Conservation (phyloP, 37 sponge, comb jelly and placozoan genomes). For the Ianthella basta region DNA sequence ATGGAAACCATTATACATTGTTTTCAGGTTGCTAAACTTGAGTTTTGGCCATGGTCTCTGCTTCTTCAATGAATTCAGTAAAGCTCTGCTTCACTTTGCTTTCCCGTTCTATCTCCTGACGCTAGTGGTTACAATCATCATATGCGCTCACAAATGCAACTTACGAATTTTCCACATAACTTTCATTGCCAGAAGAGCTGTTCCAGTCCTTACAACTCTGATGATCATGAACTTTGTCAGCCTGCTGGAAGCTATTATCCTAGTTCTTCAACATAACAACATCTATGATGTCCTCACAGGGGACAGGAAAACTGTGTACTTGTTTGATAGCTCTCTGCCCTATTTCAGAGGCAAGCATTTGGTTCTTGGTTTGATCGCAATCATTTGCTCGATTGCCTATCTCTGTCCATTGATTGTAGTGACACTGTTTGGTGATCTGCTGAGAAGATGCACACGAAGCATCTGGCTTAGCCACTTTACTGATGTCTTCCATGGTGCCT, state of each 20-base stretch:
- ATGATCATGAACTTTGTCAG: slow-evolving; percentile 14
- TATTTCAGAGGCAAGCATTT: slow-evolving; percentile 31
- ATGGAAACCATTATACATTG: neutral
- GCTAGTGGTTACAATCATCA: slow-evolving; percentile 23
- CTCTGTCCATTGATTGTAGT: slow-evolving; percentile 9
- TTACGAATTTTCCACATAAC: neutral
- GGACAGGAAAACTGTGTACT: neutral
- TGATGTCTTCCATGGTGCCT: slow-evolving; percentile 26
- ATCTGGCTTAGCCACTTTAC: slow-evolving; percentile 13
- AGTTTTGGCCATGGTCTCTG: neutral
- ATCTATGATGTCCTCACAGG: slow-evolving; percentile 5
- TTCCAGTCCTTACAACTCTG: slow-evolving; percentile 35
- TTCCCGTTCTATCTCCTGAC: slow-evolving; percentile 36
- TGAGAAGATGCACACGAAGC: neutral
- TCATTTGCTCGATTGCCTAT: neutral
- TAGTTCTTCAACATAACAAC: neutral
- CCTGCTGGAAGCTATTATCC: neutral
- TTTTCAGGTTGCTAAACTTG: neutral
- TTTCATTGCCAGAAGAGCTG: neutral
- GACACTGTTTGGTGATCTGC: slow-evolving; percentile 2
- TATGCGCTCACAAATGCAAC: neutral
- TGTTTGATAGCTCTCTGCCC: neutral
- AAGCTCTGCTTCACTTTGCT: neutral
- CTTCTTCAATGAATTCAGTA: neutral
- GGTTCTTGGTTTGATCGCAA: neutral